Evolutionary conservation across 2,888 invertebrate genomes (phyloP), one percentile per base, ranked within the genome.

Genomic region (Melanostoma scalare): DNA sequence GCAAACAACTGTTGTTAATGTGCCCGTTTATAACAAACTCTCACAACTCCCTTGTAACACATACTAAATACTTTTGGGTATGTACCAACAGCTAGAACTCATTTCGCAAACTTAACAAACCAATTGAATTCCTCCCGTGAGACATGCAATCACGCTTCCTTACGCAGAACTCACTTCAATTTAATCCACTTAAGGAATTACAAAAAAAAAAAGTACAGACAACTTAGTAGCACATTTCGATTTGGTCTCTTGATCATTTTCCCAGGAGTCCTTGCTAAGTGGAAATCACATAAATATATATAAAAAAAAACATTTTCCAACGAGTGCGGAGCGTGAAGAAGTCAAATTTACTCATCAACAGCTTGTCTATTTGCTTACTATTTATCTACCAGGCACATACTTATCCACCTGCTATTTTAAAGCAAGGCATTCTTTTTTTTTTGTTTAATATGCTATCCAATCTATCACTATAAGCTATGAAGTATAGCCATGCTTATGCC

Each of bases 101-200:
- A 79, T 75, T 78, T 75, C 69, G 65, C 50, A 80, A 76, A 85
- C 72, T 76, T 85, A 85, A 85, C 80, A 85, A 85, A 85, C 84
- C 84, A 85, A 85, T 85, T 80, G 84, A 85, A 79, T 85, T 67
- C 35, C 50, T 85, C 80, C 84, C 84, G 74, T 67, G 85, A 80
- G 85, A 80, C 75, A 80, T 63, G 67, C 75, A 85, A 80, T 85
- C 80, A 72, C 56, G 75, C 38, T 79, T 65, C 72, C 50, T 69
- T 74, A 75, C 67, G 56, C 75, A 85, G 75, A 68, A 72, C 72
- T 76, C 71, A 74, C 85, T 85, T 80, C 71, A 85, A 85, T 85
- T 85, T 85, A 85, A 85, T 85, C 85, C 85, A 85, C 85, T 85
- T 80, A 85, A 72, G 56, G 73, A 80, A 85, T 85, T 85, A 80